phyloP scores from a whole-genome alignment of 2,797 vertebrate genomes.

The Hippopotamyrus pictus region DNA sequence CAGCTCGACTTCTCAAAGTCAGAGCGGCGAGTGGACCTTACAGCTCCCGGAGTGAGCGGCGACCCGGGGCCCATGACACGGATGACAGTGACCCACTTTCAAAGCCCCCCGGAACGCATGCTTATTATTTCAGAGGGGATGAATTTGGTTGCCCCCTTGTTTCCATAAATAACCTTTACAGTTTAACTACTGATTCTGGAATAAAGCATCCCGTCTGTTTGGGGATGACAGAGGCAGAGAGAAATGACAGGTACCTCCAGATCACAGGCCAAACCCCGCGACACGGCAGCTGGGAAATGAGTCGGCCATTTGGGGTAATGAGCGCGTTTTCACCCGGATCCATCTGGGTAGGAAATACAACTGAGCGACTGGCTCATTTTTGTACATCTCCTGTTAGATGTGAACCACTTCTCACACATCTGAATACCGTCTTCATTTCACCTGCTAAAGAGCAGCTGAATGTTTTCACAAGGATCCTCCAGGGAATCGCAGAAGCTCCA shows the following conservation, averaged over 20 bases:
- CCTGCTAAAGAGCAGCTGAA: background rate
- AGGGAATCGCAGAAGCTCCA: background rate
- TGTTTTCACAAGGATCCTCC: background rate
- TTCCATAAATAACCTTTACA: slow-evolving; percentile 18
- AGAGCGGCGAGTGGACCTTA: background rate
- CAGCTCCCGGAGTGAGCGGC: background rate
- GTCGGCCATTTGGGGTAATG: background rate
- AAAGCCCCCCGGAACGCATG: background rate
- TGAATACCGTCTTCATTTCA: background rate
- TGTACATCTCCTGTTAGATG: background rate
- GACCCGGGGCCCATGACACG: background rate
- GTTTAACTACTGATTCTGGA: background rate
- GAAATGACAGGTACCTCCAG: background rate
- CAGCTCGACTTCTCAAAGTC: background rate
- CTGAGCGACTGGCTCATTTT: background rate
- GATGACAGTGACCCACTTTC: background rate
- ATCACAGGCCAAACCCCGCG: background rate
- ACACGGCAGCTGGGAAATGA: background rate
- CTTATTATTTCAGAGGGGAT: background rate
- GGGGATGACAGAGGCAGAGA: background rate
- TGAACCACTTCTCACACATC: background rate
- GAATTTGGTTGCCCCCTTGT: background rate
- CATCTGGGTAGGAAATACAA: background rate
- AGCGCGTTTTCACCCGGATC: background rate
- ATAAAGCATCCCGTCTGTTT: background rate